Conservation (phyloP, 2,113 vertebrate genomes). For the Ploceus nigricollis region DNA sequence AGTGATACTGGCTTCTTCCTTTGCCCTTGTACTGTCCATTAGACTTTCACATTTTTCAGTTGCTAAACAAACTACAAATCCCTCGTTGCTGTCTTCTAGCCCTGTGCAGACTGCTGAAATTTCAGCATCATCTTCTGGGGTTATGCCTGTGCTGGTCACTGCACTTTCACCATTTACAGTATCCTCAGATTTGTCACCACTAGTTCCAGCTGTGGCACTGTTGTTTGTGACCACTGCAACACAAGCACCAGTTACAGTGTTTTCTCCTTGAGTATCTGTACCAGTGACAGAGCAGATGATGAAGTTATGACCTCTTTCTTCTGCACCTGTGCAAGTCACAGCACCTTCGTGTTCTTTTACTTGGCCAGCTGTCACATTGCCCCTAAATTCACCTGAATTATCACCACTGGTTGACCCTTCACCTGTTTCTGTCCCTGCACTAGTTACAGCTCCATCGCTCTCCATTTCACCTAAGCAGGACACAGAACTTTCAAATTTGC, state of each 20-base stretch:
- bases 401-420: constrained; percentile 40
- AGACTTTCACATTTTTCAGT: constrained; percentile 63
- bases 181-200: constrained; percentile 58
- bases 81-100: constrained; percentile 63
- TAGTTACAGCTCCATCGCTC: constrained; percentile 78
- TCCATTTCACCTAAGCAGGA: constrained; percentile 66
- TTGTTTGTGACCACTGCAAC: neutral
- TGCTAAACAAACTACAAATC: constrained; percentile 62
- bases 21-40: constrained; percentile 66
- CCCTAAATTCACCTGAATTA: constrained; percentile 44
- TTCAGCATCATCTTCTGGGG: constrained; percentile 75
- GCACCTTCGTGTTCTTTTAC: constrained; percentile 65
- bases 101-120: constrained; percentile 64
- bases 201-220: neutral
- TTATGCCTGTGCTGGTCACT: constrained; percentile 80
- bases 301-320: constrained; percentile 22
- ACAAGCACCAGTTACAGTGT: constrained; percentile 20
- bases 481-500: constrained; percentile 18
- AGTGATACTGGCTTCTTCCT: constrained; percentile 1
- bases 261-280: constrained; percentile 56
- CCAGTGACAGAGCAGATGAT: constrained; percentile 52
- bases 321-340: constrained; percentile 74
- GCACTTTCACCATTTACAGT: constrained; percentile 70
- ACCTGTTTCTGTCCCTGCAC: constrained; percentile 73
- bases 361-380: neutral